Percentiles rank a stretch among this genome's conserved stretches.
phyloP scores from a whole-genome alignment of 2,888 invertebrate species.

The Heliconius sara region DNA sequence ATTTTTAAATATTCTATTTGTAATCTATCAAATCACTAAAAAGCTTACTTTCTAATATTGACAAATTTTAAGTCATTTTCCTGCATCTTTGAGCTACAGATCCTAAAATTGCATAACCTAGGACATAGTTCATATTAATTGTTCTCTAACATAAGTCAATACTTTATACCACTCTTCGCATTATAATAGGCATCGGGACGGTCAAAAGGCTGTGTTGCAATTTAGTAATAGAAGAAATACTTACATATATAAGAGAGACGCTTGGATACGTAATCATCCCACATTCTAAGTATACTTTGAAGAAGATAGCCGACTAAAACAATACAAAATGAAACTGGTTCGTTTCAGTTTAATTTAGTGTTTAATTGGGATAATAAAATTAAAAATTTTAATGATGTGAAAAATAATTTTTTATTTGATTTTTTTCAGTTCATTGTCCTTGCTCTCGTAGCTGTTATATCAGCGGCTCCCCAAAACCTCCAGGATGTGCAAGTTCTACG shows the following conservation, averaged over 20 bases:
- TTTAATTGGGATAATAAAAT: slow-evolving; percentile 36
- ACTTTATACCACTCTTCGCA: slow-evolving; percentile 58
- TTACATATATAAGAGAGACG: slow-evolving; percentile 78
- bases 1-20: not conserved
- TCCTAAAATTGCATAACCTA: slow-evolving; percentile 66
- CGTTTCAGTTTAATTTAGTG: slow-evolving; percentile 52
- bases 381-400: slow-evolving; percentile 55
- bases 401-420: slow-evolving; percentile 45
- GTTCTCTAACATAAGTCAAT: slow-evolving; percentile 56
- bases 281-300: slow-evolving; percentile 67
- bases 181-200: slow-evolving; percentile 60
- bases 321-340: slow-evolving; percentile 77
- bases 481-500: slow-evolving; percentile 85
- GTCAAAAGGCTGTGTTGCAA: slow-evolving; percentile 70
- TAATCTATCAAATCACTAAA: not conserved
- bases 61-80: not conserved
- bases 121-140: slow-evolving; percentile 62
- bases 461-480: slow-evolving; percentile 70
- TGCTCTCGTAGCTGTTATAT: slow-evolving; percentile 62
- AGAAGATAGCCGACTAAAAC: slow-evolving; percentile 65
- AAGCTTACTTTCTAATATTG: not conserved
- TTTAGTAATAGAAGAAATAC: slow-evolving; percentile 72
- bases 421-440: slow-evolving; percentile 73
- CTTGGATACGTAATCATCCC: slow-evolving; percentile 73
- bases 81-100: slow-evolving; percentile 73